Evolutionary conservation across 2,113 vertebrate species (phyloP).

Genomic region (Lepus europaeus): DNA sequence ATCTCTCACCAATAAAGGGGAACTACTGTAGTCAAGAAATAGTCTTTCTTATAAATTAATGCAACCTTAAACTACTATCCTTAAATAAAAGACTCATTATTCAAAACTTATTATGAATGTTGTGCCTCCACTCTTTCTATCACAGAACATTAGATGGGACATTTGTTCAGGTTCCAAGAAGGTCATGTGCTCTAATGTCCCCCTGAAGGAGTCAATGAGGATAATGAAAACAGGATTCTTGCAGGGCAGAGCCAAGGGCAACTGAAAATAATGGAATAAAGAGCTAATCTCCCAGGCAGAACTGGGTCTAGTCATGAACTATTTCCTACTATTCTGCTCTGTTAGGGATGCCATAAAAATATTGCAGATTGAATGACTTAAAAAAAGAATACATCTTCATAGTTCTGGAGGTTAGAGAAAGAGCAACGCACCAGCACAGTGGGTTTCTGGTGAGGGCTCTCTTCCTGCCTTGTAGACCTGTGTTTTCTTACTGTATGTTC

Average conservation of each 20-base stretch:
- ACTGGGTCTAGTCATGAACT: background rate
- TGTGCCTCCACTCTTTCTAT: background rate
- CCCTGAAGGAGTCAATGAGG: background rate
- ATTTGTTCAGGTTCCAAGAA: conserved; percentile 34
- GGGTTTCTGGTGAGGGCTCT: background rate
- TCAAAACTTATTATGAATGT: background rate
- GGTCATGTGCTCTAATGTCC: background rate
- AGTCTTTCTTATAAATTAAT: background rate
- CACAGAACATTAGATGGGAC: background rate
- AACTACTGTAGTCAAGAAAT: background rate
- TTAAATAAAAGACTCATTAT: conserved; percentile 11
- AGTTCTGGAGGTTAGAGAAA: background rate
- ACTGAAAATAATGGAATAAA: background rate
- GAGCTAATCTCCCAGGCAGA: background rate
- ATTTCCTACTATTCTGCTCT: background rate
- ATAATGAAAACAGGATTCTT: background rate
- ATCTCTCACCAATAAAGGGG: background rate
- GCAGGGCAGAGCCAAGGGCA: background rate
- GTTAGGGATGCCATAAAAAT: background rate
- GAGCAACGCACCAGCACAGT: background rate
- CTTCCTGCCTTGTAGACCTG: background rate
- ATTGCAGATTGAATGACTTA: background rate
- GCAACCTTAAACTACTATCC: background rate
- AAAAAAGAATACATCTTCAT: background rate
- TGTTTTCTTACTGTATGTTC: background rate